Evolutionary conservation across 2,888 invertebrate species (phyloP).

Genomic region (Parasteatoda lunata): DNA sequence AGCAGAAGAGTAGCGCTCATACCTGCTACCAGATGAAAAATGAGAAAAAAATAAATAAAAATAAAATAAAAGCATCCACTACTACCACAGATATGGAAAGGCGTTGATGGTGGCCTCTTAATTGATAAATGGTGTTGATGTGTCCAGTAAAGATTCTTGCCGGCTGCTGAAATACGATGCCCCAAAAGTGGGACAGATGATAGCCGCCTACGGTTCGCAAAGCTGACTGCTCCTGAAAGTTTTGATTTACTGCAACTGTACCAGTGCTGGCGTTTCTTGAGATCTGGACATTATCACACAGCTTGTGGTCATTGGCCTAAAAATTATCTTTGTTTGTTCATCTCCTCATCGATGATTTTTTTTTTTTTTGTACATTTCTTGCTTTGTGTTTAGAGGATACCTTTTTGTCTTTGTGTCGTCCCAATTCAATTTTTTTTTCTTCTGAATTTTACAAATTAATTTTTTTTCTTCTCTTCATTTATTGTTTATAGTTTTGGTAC

Average conservation of each 20-base stretch:
- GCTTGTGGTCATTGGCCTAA: conserved; percentile 48
- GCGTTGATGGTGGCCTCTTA: conserved; percentile 60
- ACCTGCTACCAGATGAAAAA: conserved; percentile 58
- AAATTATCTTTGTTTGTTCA: conserved; percentile 9
- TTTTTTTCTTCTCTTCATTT: neutral
- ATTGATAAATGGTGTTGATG: conserved; percentile 55
- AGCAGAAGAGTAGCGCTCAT: conserved; percentile 52
- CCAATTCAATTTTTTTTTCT: conserved; percentile 17
- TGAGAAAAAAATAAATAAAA: conserved; percentile 49
- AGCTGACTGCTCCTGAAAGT: conserved; percentile 12
- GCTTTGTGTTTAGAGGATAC: conserved; percentile 15
- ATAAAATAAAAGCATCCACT: conserved; percentile 62
- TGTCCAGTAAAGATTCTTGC: conserved; percentile 66
- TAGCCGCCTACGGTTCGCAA: conserved; percentile 14
- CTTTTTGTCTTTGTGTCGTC: conserved; percentile 4
- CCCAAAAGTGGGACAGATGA: conserved; percentile 19
- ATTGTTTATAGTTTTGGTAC: conserved; percentile 4
- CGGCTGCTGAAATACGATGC: conserved; percentile 53
- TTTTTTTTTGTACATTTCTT: neutral
- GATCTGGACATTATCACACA: conserved; percentile 57
- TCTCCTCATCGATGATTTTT: neutral
- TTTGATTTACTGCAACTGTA: conserved; percentile 11
- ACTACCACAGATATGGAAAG: conserved; percentile 63
- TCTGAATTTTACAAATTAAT: neutral
- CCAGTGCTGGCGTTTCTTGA: conserved; percentile 50